phyloP scores from a whole-genome alignment of 2,797 vertebrate species.

The Eptatretus atami region DNA sequence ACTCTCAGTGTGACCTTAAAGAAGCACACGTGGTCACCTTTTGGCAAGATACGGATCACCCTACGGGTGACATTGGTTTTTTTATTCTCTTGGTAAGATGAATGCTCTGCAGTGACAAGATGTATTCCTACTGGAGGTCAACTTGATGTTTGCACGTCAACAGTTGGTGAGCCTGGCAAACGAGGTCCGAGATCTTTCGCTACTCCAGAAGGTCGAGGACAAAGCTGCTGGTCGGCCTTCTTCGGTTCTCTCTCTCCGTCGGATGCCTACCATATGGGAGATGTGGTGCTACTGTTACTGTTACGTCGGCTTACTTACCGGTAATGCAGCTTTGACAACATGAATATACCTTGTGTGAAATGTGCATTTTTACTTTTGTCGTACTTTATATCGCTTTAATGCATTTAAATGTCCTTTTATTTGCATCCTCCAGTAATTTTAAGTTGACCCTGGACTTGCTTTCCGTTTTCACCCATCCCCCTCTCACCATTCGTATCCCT shows the following conservation, averaged over 20 bases:
- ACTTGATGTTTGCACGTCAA: constrained; percentile 1
- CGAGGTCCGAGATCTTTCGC: constrained; percentile 31
- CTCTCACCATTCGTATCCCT: background rate
- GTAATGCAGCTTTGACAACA: constrained; percentile 15
- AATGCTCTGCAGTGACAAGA: rapidly evolving
- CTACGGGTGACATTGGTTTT: too few relatives aligned
- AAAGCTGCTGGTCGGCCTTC: constrained; percentile 24
- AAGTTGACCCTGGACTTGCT: background rate
- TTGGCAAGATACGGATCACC: too few relatives aligned
- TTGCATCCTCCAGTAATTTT: too few relatives aligned
- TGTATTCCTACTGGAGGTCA: too few relatives aligned
- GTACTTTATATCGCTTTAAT: constrained; percentile 23
- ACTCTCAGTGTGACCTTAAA: too few relatives aligned
- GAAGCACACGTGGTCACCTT: too few relatives aligned
- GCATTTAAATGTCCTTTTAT: constrained; percentile 11
- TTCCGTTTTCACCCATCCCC: rapidly evolving
- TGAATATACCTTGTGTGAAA: background rate
- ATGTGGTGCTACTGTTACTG: constrained; percentile 53
- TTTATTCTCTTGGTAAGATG: too few relatives aligned
- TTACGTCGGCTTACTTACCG: constrained; percentile 53
- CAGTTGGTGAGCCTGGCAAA: constrained; percentile 64
- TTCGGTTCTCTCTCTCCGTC: constrained; percentile 18
- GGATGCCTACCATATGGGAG: constrained; percentile 32
- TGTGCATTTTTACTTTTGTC: constrained; percentile 15
- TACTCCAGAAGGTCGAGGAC: constrained; percentile 33